Conservation (phyloP, 1,140 invertebrate species). For the Psilanteris sp. region DNA sequence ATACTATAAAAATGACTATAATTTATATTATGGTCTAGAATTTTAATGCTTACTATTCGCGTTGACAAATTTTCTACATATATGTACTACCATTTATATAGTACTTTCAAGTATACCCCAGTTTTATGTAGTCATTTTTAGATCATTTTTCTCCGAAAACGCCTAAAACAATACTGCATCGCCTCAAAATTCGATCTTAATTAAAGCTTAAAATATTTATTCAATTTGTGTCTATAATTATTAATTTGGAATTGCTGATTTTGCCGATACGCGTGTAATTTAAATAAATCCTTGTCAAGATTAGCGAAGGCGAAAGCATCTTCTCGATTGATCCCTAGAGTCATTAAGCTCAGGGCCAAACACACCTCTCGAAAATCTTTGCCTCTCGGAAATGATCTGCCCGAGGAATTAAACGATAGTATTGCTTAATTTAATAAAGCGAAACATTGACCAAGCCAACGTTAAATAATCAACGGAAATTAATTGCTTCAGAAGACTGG, state of each 20-base stretch:
- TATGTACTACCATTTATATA: too few species aligned
- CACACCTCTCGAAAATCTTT: conserved; percentile 14
- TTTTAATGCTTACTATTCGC: too few species aligned
- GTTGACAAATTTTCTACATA: too few species aligned
- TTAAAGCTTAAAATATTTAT: too few species aligned
- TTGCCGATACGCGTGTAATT: conserved; percentile 10
- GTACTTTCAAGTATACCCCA: too few species aligned
- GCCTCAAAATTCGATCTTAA: too few species aligned
- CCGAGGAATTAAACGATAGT: conserved; percentile 16
- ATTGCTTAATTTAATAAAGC: conserved; percentile 49
- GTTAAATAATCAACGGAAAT: conserved; percentile 22
- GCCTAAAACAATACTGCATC: too few species aligned
- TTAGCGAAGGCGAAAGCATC: conserved; percentile 14
- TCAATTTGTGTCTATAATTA: too few species aligned
- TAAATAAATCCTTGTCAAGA: conserved; percentile 18
- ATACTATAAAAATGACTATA: too few species aligned
- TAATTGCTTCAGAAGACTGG: conserved; percentile 5
- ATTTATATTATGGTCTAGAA: too few species aligned
- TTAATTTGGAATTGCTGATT: neutral
- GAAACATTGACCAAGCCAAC: conserved; percentile 8
- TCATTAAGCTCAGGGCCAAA: conserved; percentile 28
- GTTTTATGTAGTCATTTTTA: too few species aligned
- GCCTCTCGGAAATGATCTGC: conserved; percentile 28
- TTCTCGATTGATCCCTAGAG: conserved; percentile 33
- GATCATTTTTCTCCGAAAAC: too few species aligned